Evolutionary conservation across 2,888 invertebrate species (phyloP), one percentile per base, ranked within the genome.

Genomic region (Meteorus colon): DNA sequence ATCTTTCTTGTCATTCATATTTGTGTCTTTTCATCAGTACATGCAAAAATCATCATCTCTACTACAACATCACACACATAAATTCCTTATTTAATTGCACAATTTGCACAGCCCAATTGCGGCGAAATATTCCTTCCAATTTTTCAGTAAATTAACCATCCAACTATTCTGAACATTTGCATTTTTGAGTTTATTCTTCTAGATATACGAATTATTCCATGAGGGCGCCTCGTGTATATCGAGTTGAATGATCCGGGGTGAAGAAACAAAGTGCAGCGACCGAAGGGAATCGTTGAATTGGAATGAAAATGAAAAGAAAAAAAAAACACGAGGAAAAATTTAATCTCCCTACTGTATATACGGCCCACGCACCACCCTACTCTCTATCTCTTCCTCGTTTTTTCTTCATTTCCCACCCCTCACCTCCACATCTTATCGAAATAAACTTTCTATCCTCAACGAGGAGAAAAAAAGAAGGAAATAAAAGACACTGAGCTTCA

Each of bases 401-500:
- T 62, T 62, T 37, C 24, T 27, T 45, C 55, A 19, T 55, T 55
- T 8, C 19, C 19, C 5, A 19, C n/a, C 19, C 59, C n/a, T 31
- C 51, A 6, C 48, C 12, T 80, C 73, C 77, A 76, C 78, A 82
- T 75, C 83, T 84, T 84, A 83, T 84, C 84, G 81, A 82, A 83
- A 82, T 84, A 81, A 84, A 83, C 82, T 84, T 76, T 82, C 82
- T 82, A 83, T 84, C 80, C 80, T 80, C 77, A 73, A 67, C 65
- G 78, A 78, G 77, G 77, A 78, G 79, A 78, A 73, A 79, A 10
- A 19, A 31, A n/a, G n/a, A 29, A n/a, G 78, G 79, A 79, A 75
- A 79, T 31, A n/a, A 29, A 29, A 31, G 8, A 65, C 12, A 41
- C 2, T 16, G 74, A 72, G 69, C 48, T 55, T 27, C 51, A 63